Evolutionary conservation across 2,888 invertebrate genomes (phyloP), one percentile per base, ranked within the genome.

Genomic region (Tromatobia lineatoria): DNA sequence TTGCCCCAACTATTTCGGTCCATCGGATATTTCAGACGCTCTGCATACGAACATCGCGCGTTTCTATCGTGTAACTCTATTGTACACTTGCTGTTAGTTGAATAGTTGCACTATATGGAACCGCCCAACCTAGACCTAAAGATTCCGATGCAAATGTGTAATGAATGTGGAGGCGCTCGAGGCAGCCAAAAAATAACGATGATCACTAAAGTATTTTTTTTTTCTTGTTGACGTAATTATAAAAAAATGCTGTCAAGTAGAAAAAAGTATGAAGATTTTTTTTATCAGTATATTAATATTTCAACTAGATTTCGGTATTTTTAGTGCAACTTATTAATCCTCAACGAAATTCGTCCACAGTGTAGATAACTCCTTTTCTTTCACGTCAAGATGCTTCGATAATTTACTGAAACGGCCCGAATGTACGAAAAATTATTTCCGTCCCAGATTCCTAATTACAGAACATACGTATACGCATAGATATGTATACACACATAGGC

Each of bases 1-100:
- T 45, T 47, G 52, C 38, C 71, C 42, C 74, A 74, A 82, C 82
- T 79, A 79, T 75, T 82, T 82, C 69, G 82, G 82, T 82, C 78
- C 78, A 82, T 82, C 61, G 78, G 69, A 74, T 78, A 78, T 82
- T 82, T 79, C 74, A 45, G 69, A 79, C 52, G 74, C 61, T 61
- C 50, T 45, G 61, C 54, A 42, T 57, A 59, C 59, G 59, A 34
- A 34, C 70, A 45, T 50, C 69, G 45, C 52, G 29, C 45, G 20
- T 57, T 42, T 71, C 42, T 52, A 52, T 42, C 57, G 67, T 64
- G 29, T 54, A 70, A 64, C 11, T 52, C 66, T 25, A 67, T 67
- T 79, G 47, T 75, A 38, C 34, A 61, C 61, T 61, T 15, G 74
- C 13, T 18, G 74, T 34, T 38, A 29, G 74, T 61, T 74, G 47